Conservation (phyloP, 2,113 vertebrate species). For the Myrmecophaga tridactyla region DNA sequence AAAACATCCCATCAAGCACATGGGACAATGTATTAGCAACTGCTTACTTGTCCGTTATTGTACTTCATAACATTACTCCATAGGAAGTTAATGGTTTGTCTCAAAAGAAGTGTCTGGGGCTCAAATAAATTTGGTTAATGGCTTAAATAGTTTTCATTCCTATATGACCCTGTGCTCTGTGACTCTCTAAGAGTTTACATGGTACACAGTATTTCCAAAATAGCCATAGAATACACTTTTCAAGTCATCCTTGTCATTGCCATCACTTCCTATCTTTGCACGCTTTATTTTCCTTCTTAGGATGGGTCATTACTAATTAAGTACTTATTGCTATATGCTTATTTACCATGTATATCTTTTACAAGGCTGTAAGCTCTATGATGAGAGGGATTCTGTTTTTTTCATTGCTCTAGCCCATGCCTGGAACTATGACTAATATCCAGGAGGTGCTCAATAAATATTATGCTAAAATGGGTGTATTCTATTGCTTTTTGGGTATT, state of each 20-base stretch:
- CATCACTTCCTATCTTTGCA: background rate
- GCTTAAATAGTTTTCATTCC: background rate
- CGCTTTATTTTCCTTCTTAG: background rate
- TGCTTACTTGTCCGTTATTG: background rate
- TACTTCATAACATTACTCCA: background rate
- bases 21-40: background rate
- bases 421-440: background rate
- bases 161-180: background rate
- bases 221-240: background rate
- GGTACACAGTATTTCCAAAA: background rate
- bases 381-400: background rate
- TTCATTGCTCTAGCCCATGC: background rate
- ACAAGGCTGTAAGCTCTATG: background rate
- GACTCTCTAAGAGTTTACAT: background rate
- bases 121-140: background rate
- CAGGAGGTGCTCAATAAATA: background rate
- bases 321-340: background rate
- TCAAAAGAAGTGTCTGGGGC: background rate
- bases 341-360: background rate
- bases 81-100: background rate
- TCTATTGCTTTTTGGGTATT: background rate
- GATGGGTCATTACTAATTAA: background rate
- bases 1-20: background rate
- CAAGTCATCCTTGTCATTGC: background rate
- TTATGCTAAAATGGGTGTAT: background rate